A percentile compares a stretch with the other conserved stretches of the same genome.
These are phyloP conservation scores for Xiphophorus hellerii DNA, from an alignment of 2,113 vertebrate species.

Conservation along the genomic window DNA sequence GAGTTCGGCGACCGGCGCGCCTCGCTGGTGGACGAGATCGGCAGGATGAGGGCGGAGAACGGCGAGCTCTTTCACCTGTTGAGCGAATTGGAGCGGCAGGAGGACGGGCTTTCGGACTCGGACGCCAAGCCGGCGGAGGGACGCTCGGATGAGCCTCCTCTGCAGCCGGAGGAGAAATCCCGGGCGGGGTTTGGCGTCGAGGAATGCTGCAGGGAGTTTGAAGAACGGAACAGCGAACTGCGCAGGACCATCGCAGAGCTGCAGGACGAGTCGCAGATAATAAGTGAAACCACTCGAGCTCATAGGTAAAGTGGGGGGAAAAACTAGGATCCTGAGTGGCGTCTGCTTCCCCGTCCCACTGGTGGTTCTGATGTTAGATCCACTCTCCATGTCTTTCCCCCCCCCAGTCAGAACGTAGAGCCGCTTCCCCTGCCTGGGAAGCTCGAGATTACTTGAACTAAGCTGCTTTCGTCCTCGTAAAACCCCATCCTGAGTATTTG, in stretches of 20 bases:
- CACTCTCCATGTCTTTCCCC: background rate
- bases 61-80: constrained; percentile 39
- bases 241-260: constrained; percentile 71
- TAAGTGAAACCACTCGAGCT: constrained; percentile 81
- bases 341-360: constrained; percentile 17
- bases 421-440: background rate
- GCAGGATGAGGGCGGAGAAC: constrained; percentile 60
- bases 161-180: constrained; percentile 57
- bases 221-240: constrained; percentile 72
- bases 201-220: constrained; percentile 42
- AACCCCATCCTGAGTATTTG: constrained; percentile 2
- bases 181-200: constrained; percentile 46
- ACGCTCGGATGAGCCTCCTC: constrained; percentile 39
- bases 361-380: constrained; percentile 43
- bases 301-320: constrained; percentile 86
- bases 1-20: constrained; percentile 36
- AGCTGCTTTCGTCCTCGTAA: constrained; percentile 26
- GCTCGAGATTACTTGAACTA: background rate
- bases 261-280: constrained; percentile 78
- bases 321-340: constrained; percentile 42
- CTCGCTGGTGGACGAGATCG: constrained; percentile 49
- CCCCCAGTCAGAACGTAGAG: background rate
- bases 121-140: background rate
- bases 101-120: constrained; percentile 18
- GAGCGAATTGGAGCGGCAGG: constrained; percentile 41